These are phyloP conservation scores for Periparus ater DNA, from an alignment of 2,797 vertebrate species.

Conservation along the genomic window DNA sequence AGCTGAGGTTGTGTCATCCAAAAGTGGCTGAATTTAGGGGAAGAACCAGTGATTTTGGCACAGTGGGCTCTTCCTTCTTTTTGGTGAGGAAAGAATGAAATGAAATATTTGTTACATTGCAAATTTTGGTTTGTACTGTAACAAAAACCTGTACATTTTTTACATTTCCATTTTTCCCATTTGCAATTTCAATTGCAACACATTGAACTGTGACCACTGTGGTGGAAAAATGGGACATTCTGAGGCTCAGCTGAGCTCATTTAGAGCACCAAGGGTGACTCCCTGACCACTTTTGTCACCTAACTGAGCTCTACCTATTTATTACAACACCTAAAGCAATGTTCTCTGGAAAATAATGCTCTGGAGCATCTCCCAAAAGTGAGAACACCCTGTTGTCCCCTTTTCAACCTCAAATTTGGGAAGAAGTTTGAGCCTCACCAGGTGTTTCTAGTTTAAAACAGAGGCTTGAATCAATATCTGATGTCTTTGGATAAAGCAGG, in stretches of 20 bases:
- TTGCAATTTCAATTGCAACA: neutral
- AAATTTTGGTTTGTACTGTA: neutral
- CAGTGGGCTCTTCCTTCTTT: neutral
- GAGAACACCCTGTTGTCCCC: neutral
- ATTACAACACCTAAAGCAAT: neutral
- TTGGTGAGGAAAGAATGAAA: neutral
- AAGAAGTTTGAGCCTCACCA: neutral
- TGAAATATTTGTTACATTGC: neutral
- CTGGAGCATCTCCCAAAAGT: neutral
- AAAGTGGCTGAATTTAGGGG: neutral
- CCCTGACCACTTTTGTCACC: neutral
- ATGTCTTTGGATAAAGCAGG: neutral
- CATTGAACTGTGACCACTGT: neutral
- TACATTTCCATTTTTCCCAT: no score
- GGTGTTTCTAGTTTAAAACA: constrained; percentile 11
- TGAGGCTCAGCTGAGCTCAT: neutral
- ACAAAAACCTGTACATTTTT: no score
- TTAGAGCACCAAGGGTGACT: neutral
- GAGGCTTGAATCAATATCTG: neutral
- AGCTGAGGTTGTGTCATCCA: neutral
- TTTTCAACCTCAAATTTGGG: neutral
- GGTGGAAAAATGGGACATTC: neutral
- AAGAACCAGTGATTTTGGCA: neutral
- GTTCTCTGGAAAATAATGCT: neutral
- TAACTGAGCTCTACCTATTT: neutral